A percentile compares a stretch with the other conserved stretches of the same genome.
phyloP scores from a whole-genome alignment of 2,888 invertebrate species.

The Plebejus argus region DNA sequence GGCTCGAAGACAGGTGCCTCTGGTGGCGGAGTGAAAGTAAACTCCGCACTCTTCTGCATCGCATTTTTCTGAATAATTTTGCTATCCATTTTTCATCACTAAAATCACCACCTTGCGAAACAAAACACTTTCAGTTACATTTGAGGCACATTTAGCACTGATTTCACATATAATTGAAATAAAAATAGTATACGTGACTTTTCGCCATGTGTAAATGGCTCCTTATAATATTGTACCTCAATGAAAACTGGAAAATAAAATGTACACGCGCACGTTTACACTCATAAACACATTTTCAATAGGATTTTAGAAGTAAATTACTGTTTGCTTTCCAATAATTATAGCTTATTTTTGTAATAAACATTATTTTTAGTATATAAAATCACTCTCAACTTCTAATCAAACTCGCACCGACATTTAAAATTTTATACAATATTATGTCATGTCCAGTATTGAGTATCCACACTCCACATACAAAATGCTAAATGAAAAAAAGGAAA shows the following conservation, averaged over 20 bases:
- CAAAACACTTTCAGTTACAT: constrained; percentile 28
- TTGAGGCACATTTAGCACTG: constrained; percentile 26
- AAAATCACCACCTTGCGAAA: constrained; percentile 36
- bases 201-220: constrained; percentile 78
- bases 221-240: constrained; percentile 49
- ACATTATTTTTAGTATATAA: neutral
- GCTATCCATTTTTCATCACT: constrained; percentile 62
- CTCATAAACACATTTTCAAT: neutral
- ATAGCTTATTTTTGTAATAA: neutral
- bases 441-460: too few relatives aligned
- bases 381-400: neutral
- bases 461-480: neutral
- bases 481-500: neutral
- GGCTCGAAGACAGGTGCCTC: constrained; percentile 88
- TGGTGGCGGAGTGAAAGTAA: constrained; percentile 77
- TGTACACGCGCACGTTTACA: constrained; percentile 26
- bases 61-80: constrained; percentile 78
- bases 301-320: neutral
- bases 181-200: constrained; percentile 74
- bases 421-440: too few relatives aligned
- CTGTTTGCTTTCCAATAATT: neutral
- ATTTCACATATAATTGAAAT: constrained; percentile 36
- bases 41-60: constrained; percentile 76
- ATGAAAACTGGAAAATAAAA: constrained; percentile 38
- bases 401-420: constrained; percentile 1